These are phyloP conservation scores for Dendrolimus punctatus DNA, from an alignment of 1,140 invertebrate species.

Conservation along the genomic window DNA sequence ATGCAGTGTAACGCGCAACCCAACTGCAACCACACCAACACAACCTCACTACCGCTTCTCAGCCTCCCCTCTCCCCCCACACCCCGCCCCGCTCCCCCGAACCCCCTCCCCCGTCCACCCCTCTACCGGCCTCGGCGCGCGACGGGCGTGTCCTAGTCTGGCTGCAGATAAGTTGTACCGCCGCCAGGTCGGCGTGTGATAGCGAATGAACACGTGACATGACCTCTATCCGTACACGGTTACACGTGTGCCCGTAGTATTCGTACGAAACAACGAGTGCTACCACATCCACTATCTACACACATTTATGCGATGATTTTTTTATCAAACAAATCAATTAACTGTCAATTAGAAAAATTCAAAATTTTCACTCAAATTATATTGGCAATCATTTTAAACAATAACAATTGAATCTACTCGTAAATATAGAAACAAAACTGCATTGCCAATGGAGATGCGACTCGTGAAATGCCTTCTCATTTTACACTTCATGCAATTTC, in stretches of 20 bases:
- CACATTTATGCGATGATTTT: slow-evolving; percentile 36
- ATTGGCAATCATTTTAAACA: slow-evolving; percentile 1
- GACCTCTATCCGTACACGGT: slow-evolving; percentile 1
- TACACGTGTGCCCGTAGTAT: slow-evolving; percentile 4
- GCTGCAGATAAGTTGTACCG: slow-evolving; percentile 19
- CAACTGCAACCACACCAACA: slow-evolving; percentile 69
- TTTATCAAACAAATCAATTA: slow-evolving; percentile 55
- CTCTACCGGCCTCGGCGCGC: not conserved
- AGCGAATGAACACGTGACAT: slow-evolving; percentile 5
- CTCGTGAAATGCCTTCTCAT: slow-evolving; percentile 38
- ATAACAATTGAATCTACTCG: slow-evolving; percentile 4
- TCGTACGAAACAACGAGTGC: slow-evolving; percentile 23
- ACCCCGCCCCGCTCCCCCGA: slow-evolving; percentile 2
- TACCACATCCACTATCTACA: slow-evolving; percentile 65
- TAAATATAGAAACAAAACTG: slow-evolving; percentile 25
- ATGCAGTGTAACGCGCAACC: slow-evolving; percentile 71
- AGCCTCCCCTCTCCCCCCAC: slow-evolving; percentile 5
- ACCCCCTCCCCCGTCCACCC: slow-evolving; percentile 2
- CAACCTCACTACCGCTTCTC: slow-evolving; percentile 56
- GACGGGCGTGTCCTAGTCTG: not conserved
- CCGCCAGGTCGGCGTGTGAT: slow-evolving; percentile 5
- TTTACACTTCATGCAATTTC: slow-evolving; percentile 51
- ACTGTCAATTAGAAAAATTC: slow-evolving; percentile 25
- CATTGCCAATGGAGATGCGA: slow-evolving; percentile 37
- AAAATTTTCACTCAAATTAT: slow-evolving; percentile 9